Base-by-base conservation (phyloP, 2,888 invertebrate genomes). In the Mesorhabditis sp. region DNA sequence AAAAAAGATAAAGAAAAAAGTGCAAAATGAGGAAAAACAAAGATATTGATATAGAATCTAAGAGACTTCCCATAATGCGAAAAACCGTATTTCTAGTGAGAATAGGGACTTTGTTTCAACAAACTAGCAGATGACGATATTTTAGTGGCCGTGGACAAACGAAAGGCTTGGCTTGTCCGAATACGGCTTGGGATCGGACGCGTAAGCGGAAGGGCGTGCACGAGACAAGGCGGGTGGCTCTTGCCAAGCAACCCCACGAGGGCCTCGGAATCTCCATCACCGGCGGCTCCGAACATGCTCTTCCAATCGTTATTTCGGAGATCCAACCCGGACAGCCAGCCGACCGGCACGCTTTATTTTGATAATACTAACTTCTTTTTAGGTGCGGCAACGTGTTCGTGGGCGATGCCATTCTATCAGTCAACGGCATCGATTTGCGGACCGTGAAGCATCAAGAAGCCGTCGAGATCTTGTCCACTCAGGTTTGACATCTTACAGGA, bases 241-340 rank as follows among this genome's bases (percentile, higher is more conserved):
- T 93, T 74, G 88, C 90, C 63, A 90, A 92, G 84, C 90, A 90
- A 77, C 90, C 90, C n/a, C 91, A 91, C 71, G 91, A 92, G 83
- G 92, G 92, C 0, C 89, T 93, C 67, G 93, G 93, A 69, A 92
- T 93, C 86, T 92, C 92, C 45, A 92, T 93, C 78, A 93, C 92
- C 69, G 92, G 93, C 69, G 93, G 93, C 0, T 90, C 91, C 74
- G 93, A 93, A 85, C 93, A 93, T 87, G 92, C 92, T 15, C 70
- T 81, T 61, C 93, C 93, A 0, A 92, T 93, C 77, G 87, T 93
- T 72, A 92, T 93, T 82, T 92, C 92, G 0, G 93, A 93, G 87
- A 89, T 93, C 85, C 90, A 90, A 74, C 90, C 90, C 70, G 91
- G 91, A 79, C 92, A 92, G 74, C 92, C 92, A 70, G 92, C 92